Conservation (phyloP, 2,797 vertebrate genomes). For the Potorous gilbertii region DNA sequence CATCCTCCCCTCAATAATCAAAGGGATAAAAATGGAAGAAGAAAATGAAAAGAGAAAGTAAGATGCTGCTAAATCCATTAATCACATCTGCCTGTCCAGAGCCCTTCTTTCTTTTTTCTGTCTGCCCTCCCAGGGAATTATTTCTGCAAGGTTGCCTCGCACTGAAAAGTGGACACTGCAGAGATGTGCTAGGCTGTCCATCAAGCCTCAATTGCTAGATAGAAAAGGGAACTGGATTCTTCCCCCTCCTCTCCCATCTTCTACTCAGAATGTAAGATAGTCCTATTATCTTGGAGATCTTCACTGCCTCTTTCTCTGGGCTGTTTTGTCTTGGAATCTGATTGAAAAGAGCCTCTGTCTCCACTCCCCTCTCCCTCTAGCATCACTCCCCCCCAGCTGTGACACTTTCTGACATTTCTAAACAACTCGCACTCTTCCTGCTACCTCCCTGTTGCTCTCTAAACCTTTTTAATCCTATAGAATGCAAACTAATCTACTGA, state of each 20-base stretch:
- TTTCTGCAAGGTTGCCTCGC: slow-evolving; percentile 54
- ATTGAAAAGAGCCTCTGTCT: slow-evolving; percentile 77
- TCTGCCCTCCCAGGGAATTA: slow-evolving; percentile 35
- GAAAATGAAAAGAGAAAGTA: slow-evolving; percentile 43
- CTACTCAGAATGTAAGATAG: slow-evolving; percentile 52
- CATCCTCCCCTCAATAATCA: slow-evolving; percentile 34
- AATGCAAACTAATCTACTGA: slow-evolving; percentile 83
- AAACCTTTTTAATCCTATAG: slow-evolving; percentile 82
- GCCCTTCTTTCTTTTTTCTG: slow-evolving; percentile 20
- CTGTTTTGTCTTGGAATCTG: slow-evolving; percentile 72
- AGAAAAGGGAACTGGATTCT: slow-evolving; percentile 48
- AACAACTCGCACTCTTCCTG: slow-evolving; percentile 78
- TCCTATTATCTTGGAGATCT: slow-evolving; percentile 58
- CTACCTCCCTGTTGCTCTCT: slow-evolving; percentile 81
- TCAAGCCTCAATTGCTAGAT: slow-evolving; percentile 56
- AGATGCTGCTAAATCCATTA: neutral
- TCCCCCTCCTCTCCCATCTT: slow-evolving; percentile 13
- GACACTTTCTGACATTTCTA: slow-evolving; percentile 83
- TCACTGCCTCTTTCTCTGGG: slow-evolving; percentile 44
- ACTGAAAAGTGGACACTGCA: neutral
- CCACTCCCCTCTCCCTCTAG: slow-evolving; percentile 16
- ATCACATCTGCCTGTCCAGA: neutral
- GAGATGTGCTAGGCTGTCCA: neutral
- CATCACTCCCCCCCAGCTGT: slow-evolving; percentile 59
- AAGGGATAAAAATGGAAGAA: slow-evolving; percentile 41